Base-by-base conservation (phyloP, 1,140 invertebrate genomes). In the silkworm (Bombyx mori) region DNA sequence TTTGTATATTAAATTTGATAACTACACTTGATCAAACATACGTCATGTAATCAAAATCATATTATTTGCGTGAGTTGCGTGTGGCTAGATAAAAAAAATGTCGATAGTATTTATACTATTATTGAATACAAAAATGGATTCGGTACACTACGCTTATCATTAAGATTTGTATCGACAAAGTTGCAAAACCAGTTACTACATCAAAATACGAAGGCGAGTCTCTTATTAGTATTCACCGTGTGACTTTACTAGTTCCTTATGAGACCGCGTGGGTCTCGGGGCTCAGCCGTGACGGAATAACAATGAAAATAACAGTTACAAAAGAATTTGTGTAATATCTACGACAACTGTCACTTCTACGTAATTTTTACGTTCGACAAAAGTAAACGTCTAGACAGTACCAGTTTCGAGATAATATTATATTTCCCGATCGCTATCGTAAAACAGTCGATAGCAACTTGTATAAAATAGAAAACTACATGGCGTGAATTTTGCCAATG, bases 21-120 rank as follows among this genome's bases (percentile, higher is more conserved):
- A 53, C 49, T 35, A 35, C 71, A 75, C 62, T 71, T 76, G 73
- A 59, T 53, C 67, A 75, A 77, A 77, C 52, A 66, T 56, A 69
- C 71, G 58, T 66, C 67, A 62, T 35, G 26, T 35, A 35, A 35
- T 35, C 26, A 35, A 5, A 35, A 35, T 35, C 26, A 35, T 35
- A 35, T 35, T 35, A 35, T 35, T 35, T 35, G 26, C 26, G 26
- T 35, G 26, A 35, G 4, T 35, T 35, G 26, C 26, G 26, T 35
- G 2, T 35, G 4, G 26, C 26, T 35, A 5, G 4, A 35, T 5
- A 35, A 35, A 35, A 35, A 35, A 35, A 35, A 1, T 35, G 1
- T 0, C 2, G 26, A 35, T 35, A 35, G 26, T 35, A 35, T 35
- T 35, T 35, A 35, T 35, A 35, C 1, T 35, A 35, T 35, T 35